phyloP scores from a whole-genome alignment of 1,140 invertebrate genomes.

The Planococcus citri region DNA sequence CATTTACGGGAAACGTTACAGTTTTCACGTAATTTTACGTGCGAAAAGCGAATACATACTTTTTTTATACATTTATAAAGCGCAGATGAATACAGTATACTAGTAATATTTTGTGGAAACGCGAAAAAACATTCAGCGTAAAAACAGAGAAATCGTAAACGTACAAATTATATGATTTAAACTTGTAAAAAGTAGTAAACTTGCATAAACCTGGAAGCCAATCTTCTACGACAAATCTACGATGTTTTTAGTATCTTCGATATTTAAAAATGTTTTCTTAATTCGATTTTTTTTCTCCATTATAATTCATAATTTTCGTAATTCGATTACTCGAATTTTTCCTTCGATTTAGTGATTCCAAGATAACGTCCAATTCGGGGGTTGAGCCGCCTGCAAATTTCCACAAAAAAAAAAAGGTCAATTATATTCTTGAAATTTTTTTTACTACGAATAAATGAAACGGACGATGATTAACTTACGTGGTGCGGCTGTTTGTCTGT shows the following conservation, averaged over 20 bases:
- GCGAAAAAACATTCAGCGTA: not conserved
- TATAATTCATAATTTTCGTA: too few relatives aligned
- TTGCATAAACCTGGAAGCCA: conserved; percentile 1
- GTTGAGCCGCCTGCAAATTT: not conserved
- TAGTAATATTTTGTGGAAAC: not conserved
- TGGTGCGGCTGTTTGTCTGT: not conserved
- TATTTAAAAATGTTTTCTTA: not conserved
- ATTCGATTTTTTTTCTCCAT: not conserved
- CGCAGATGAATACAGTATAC: not conserved
- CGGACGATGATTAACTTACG: not conserved
- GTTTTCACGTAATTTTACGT: not conserved
- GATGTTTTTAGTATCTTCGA: not conserved
- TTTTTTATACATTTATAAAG: conserved; percentile 13
- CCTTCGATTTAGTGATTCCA: conserved; percentile 14
- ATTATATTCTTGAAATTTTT: too few relatives aligned
- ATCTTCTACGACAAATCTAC: conserved; percentile 12
- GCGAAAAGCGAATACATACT: conserved; percentile 2
- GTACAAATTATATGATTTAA: not conserved
- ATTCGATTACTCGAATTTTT: too few relatives aligned
- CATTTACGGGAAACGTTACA: not conserved
- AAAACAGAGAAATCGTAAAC: not conserved
- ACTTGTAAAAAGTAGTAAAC: not conserved
- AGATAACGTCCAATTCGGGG: not conserved
- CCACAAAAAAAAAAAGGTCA: too few relatives aligned
- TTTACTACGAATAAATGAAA: too few relatives aligned